phyloP scores from a whole-genome alignment of 2,888 invertebrate species.

The Scelioninae gen. 1 region DNA sequence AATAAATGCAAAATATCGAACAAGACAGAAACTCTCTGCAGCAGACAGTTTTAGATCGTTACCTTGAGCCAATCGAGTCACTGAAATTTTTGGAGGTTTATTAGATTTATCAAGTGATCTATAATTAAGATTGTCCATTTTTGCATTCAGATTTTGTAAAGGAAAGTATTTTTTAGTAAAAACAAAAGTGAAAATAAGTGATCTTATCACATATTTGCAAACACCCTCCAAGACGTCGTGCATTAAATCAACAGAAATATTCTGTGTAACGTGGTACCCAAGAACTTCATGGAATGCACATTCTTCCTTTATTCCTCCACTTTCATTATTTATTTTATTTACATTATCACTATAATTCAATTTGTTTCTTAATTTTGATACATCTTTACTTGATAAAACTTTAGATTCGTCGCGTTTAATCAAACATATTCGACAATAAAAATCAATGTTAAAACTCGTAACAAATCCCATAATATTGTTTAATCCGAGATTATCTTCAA shows the following conservation, averaged over 20 bases:
- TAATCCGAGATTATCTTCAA: constrained; percentile 11
- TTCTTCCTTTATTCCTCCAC: constrained; percentile 18
- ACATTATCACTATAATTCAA: constrained; percentile 20
- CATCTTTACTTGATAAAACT: neutral
- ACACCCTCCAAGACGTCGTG: constrained; percentile 37
- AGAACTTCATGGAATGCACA: constrained; percentile 24
- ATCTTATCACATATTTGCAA: constrained; percentile 19
- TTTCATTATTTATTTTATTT: neutral
- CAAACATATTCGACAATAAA: constrained; percentile 16
- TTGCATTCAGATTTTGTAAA: constrained; percentile 32
- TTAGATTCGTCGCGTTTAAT: neutral
- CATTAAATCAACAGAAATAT: constrained; percentile 27
- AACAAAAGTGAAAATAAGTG: constrained; percentile 34
- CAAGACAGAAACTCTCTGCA: constrained; percentile 30
- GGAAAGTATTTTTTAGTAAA: constrained; percentile 39
- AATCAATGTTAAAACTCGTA: constrained; percentile 34
- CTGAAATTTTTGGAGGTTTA: constrained; percentile 34
- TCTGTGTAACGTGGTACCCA: constrained; percentile 22
- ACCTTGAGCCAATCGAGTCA: constrained; percentile 16
- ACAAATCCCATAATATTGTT: constrained; percentile 22
- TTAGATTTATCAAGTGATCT: constrained; percentile 37
- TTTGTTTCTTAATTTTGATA: constrained; percentile 7
- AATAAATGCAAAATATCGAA: constrained; percentile 53
- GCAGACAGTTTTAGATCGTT: constrained; percentile 30
- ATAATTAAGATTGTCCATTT: constrained; percentile 40